phyloP scores from a whole-genome alignment of 2,888 invertebrate genomes.

The Hydroisotoma schaefferi region DNA sequence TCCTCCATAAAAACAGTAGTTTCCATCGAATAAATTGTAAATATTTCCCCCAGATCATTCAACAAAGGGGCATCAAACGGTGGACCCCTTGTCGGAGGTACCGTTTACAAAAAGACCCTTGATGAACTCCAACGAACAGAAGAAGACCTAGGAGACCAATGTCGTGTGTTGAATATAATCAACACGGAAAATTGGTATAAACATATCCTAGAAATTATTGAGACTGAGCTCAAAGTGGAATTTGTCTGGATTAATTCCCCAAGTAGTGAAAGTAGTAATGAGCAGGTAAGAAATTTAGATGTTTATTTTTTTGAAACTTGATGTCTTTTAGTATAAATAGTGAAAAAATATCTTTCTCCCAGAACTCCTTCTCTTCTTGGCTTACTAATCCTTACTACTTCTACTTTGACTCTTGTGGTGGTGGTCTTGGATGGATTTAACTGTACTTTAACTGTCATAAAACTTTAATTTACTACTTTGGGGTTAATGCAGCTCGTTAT shows the following conservation, averaged over 20 bases:
- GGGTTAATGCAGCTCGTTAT: too few relatives aligned
- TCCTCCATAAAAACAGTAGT: too few relatives aligned
- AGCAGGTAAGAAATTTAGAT: too few relatives aligned
- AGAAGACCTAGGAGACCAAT: not conserved
- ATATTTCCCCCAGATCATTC: too few relatives aligned
- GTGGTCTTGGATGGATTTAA: not conserved
- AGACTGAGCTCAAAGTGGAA: not conserved
- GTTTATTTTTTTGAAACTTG: not conserved
- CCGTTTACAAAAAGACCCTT: slow-evolving; percentile 6
- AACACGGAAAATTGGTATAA: not conserved
- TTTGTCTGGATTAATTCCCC: too few relatives aligned
- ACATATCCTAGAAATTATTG: not conserved
- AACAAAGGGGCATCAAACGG: too few relatives aligned
- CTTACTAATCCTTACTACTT: not conserved
- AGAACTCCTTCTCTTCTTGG: too few relatives aligned
- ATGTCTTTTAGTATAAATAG: not conserved
- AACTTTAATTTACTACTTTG: slow-evolving; percentile 8
- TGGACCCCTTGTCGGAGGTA: too few relatives aligned
- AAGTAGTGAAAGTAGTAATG: too few relatives aligned
- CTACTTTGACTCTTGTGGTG: not conserved
- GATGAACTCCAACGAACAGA: not conserved
- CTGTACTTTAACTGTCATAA: too few relatives aligned
- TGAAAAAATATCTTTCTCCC: not conserved
- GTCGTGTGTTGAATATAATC: not conserved
- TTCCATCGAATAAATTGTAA: too few relatives aligned